Evolutionary conservation across 2,113 vertebrate species (phyloP).

Genomic region (Carollia perspicillata): DNA sequence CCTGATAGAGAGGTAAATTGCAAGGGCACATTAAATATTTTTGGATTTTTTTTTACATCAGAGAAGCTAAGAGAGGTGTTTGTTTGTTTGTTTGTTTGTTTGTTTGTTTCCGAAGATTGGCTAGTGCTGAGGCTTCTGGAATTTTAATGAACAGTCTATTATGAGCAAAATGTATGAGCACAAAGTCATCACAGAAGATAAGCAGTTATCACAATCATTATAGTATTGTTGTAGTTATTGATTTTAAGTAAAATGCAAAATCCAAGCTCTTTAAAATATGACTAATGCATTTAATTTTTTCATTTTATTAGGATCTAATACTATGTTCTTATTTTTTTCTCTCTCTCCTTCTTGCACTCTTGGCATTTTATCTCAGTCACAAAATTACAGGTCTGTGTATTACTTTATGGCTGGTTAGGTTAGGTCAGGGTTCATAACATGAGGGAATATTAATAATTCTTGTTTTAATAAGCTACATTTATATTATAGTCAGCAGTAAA

Average conservation of each 20-base stretch:
- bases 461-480: slow-evolving; percentile 73
- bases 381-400: slow-evolving; percentile 56
- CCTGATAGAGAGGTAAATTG: not conserved
- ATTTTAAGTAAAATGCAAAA: slow-evolving; percentile 54
- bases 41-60: not conserved
- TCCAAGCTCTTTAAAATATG: not conserved
- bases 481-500: slow-evolving; percentile 68
- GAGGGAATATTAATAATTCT: slow-evolving; percentile 64
- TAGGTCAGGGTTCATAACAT: slow-evolving; percentile 39
- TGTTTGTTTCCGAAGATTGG: not conserved
- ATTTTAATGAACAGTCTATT: slow-evolving; percentile 8
- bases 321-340: not conserved
- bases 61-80: not conserved
- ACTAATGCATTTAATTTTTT: not conserved
- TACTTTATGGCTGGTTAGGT: slow-evolving; percentile 60
- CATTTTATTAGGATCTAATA: slow-evolving; percentile 28
- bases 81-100: not conserved
- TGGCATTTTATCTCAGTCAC: slow-evolving; percentile 39
- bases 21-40: not conserved
- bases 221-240: not conserved
- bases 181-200: not conserved
- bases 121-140: not conserved
- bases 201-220: not conserved
- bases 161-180: not conserved
- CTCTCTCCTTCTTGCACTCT: not conserved